phyloP scores from a whole-genome alignment of 2,797 vertebrate genomes.

The Uromys caudimaculatus region DNA sequence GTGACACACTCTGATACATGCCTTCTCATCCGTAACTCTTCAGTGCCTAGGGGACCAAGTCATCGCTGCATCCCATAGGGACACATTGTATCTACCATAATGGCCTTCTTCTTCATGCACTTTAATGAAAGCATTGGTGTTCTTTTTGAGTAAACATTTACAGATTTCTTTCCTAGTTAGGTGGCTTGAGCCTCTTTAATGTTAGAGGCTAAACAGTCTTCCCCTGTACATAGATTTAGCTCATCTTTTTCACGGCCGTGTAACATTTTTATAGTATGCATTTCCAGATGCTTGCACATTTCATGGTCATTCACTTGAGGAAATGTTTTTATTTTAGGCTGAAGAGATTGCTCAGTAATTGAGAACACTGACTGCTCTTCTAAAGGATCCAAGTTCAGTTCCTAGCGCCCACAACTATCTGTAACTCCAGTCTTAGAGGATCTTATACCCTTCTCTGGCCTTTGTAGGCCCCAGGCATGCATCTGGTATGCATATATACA shows the following conservation, averaged over 20 bases:
- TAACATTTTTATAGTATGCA: conserved; percentile 26
- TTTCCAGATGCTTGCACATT: conserved; percentile 28
- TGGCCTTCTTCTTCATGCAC: neutral
- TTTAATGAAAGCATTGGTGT: neutral
- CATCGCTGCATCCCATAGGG: neutral
- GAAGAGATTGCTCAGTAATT: neutral
- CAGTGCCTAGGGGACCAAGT: neutral
- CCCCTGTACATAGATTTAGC: neutral
- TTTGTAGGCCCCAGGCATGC: neutral
- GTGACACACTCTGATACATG: neutral
- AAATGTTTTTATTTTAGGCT: neutral
- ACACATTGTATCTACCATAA: neutral
- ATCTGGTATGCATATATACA: neutral
- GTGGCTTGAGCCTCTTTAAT: neutral
- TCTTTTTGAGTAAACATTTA: conserved; percentile 24
- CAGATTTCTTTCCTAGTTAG: neutral
- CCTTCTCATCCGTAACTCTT: neutral
- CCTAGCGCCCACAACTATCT: neutral
- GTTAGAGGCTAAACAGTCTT: neutral
- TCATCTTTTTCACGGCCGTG: conserved; percentile 5
- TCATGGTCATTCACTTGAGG: neutral
- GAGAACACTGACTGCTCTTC: neutral
- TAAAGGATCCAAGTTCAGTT: neutral
- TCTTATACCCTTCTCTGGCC: no score
- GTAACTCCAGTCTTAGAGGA: neutral